These are phyloP conservation scores for Phalacrocorax pelagicus DNA, from an alignment of 2,113 vertebrate species.

Conservation along the genomic window DNA sequence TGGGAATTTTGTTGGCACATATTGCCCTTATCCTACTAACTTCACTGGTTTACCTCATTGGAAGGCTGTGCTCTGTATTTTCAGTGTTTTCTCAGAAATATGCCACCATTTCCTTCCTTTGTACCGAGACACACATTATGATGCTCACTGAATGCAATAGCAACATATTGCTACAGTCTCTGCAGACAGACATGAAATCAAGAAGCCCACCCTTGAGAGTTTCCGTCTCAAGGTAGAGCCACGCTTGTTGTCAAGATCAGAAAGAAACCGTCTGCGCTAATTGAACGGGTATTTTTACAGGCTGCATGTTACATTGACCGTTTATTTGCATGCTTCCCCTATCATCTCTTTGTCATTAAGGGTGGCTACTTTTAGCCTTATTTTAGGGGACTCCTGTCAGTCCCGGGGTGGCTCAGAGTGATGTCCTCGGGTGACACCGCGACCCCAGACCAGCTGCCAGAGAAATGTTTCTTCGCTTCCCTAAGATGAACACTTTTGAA, in stretches of 20 bases:
- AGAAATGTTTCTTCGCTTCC: rapidly evolving
- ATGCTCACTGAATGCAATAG: not conserved
- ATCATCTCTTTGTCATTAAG: not conserved
- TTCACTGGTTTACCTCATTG: not conserved
- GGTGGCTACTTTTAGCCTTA: not conserved
- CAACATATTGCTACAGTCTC: rapidly evolving
- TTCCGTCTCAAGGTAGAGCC: not conserved
- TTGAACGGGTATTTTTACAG: rapidly evolving
- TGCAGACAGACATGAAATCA: not conserved
- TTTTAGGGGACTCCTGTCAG: not conserved
- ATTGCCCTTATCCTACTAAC: not conserved
- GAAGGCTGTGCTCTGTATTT: not conserved
- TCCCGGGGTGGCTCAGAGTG: rapidly evolving
- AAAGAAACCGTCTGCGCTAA: not conserved
- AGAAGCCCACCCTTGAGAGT: not conserved
- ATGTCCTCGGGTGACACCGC: rapidly evolving
- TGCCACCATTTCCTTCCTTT: not conserved
- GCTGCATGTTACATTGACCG: rapidly evolving
- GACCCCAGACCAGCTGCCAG: too few relatives aligned
- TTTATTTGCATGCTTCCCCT: not conserved
- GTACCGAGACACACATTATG: not conserved
- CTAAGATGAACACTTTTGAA: rapidly evolving
- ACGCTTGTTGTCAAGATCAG: not conserved
- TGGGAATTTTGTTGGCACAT: not conserved
- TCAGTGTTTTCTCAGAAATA: not conserved